phyloP scores from a whole-genome alignment of 2,888 invertebrate species.

The Stictocephala bisonia region DNA sequence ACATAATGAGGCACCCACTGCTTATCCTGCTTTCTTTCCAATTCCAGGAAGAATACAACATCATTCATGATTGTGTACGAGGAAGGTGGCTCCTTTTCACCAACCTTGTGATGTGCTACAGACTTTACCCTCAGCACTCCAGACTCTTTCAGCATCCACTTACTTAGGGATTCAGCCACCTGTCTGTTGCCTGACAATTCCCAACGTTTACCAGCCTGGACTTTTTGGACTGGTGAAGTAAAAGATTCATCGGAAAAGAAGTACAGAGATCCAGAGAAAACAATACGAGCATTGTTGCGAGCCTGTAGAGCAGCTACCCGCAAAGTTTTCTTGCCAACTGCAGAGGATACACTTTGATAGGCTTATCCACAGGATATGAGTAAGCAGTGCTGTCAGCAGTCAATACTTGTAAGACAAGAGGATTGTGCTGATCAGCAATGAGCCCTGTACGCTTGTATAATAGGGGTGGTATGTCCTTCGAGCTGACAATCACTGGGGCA shows the following conservation, averaged over 20 bases:
- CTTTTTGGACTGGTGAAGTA: conserved; percentile 81
- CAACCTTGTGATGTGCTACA: conserved; percentile 87
- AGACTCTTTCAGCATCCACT: conserved; percentile 96
- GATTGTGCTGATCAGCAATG: conserved; percentile 92
- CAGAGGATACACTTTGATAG: conserved; percentile 93
- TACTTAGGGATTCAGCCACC: conserved; percentile 83
- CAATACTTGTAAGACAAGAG: conserved; percentile 88
- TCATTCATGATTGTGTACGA: conserved; percentile 97
- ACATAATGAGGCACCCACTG: conserved; percentile 95
- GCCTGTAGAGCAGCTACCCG: conserved; percentile 97
- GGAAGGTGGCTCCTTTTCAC: conserved; percentile 82
- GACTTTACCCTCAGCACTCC: conserved; percentile 92
- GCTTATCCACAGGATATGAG: conserved; percentile 89
- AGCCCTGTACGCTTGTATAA: conserved; percentile 94
- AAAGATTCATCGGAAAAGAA: conserved; percentile 99
- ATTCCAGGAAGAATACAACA: conserved; percentile 90
- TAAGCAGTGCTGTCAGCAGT: conserved; percentile 95
- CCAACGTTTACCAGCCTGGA: conserved; percentile 75
- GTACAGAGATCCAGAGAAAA: conserved; percentile 95
- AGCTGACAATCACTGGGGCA: conserved; percentile 88
- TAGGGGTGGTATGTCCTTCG: conserved; percentile 74
- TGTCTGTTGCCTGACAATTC: conserved; percentile 87
- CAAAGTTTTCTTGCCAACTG: conserved; percentile 92
- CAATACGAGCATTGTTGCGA: conserved; percentile 96
- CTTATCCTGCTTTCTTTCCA: conserved; percentile 85